phyloP scores from a whole-genome alignment of 2,888 invertebrate species.

The Drosophila dives region DNA sequence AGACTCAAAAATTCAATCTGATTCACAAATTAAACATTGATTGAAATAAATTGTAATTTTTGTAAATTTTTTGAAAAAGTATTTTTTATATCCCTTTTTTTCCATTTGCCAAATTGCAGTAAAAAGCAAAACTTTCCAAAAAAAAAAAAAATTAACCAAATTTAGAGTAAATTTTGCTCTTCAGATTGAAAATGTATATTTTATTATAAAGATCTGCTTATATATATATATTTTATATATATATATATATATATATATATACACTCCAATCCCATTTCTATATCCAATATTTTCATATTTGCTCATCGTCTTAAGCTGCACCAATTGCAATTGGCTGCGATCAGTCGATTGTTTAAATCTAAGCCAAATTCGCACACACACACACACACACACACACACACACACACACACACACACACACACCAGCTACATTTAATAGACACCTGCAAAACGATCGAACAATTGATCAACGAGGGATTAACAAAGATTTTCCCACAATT shows the following conservation, averaged over 20 bases:
- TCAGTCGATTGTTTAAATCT: slow-evolving; percentile 35
- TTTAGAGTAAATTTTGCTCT: not conserved
- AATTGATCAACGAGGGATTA: slow-evolving; percentile 71
- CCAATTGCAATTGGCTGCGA: slow-evolving; percentile 37
- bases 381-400: not conserved
- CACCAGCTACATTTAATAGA: slow-evolving; percentile 21
- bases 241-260: not conserved
- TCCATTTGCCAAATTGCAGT: not conserved
- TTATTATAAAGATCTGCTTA: not conserved
- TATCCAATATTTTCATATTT: slow-evolving; percentile 14
- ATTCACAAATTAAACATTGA: not conserved
- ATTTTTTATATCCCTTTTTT: too few species aligned
- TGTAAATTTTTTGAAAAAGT: not conserved
- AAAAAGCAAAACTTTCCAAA: not conserved
- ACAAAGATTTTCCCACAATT: slow-evolving; percentile 77
- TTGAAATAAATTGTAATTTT: not conserved
- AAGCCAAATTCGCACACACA: slow-evolving; percentile 28
- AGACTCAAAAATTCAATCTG: not conserved
- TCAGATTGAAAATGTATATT: not conserved
- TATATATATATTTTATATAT: not conserved
- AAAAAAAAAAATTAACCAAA: not conserved
- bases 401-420: slow-evolving; percentile 2
- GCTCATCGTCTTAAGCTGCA: slow-evolving; percentile 8
- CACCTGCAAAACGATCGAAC: slow-evolving; percentile 69
- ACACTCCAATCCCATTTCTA: slow-evolving; percentile 6